A percentile compares a stretch with the other conserved stretches of the same genome.
phyloP scores from a whole-genome alignment of 2,113 vertebrate genomes.

The Uria aalge region DNA sequence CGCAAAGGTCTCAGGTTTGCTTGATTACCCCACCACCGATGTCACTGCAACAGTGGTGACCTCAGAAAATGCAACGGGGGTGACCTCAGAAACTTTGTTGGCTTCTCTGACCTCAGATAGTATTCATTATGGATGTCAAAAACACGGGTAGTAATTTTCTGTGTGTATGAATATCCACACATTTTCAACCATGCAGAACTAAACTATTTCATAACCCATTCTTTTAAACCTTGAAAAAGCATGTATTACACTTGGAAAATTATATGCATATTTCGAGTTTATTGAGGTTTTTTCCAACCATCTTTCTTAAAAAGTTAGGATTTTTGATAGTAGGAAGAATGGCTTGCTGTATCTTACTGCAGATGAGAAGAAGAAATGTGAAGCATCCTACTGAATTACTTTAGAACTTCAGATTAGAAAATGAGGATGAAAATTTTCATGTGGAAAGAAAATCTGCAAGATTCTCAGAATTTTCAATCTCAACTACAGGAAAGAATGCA shows the following conservation, averaged over 20 bases:
- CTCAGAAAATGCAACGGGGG: not conserved
- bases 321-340: not conserved
- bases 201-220: not conserved
- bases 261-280: not conserved
- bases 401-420: not conserved
- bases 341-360: not conserved
- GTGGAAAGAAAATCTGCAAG: not conserved
- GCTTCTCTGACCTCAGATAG: not conserved
- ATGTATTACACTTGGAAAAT: constrained; percentile 18
- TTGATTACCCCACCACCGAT: not conserved
- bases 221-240: constrained; percentile 21
- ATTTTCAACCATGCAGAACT: constrained; percentile 17
- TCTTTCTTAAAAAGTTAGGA: not conserved
- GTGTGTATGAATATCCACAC: not conserved
- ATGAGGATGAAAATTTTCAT: not conserved
- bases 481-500: not conserved
- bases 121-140: not conserved
- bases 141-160: not conserved
- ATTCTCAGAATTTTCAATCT: not conserved
- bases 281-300: not conserved
- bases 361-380: not conserved
- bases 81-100: not conserved
- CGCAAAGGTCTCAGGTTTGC: not conserved
- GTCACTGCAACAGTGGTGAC: not conserved
- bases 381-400: not conserved